Base-by-base conservation (phyloP, 2,888 invertebrate species). In the Ochlodes sylvanus region DNA sequence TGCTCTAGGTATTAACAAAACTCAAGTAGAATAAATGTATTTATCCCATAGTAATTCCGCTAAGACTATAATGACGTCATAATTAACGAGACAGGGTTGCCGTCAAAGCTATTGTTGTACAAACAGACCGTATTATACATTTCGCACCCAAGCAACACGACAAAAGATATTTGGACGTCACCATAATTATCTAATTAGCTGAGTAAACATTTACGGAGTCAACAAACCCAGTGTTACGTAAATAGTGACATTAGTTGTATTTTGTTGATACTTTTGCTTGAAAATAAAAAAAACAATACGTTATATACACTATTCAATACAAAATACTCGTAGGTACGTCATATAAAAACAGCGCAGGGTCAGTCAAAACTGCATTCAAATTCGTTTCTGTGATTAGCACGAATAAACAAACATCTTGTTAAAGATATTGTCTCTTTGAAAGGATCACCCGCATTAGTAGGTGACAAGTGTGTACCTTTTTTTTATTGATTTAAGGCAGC, bases 181-280 rank as follows among this genome's bases (percentile, higher is more conserved):
- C 42, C 58, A 66, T 42, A n/a, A n/a, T n/a, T n/a, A 66, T 66
- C 58, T 66, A 66, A 66, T 66, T 66, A 66, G 58, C 52, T n/a
- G 38, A 52, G 58, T 50, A 38, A 52, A 58, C 52, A 57, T 60
- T 58, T 58, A 52, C n/a, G 55, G 47, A 1, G 38, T 19, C 64
- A 17, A 64, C 58, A 58, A 66, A 66, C 52, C 58, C 19, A 60
- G 32, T 21, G 52, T 52, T 41, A 27, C 38, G 58, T 57, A 34
- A 58, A 44, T 50, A 58, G 21, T 58, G 50, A 42, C 15, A 21
- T 58, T 58, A 44, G 19, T 21, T 19, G 19, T 21, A 21, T 52
- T 52, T 12, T 21, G 52, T 10, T 10, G 38, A 2, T 38, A 38
- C 38, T 7, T 38, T 2, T 10, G 3, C 27, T 4, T 27, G 2